A percentile compares a stretch with the other conserved stretches of the same genome.
phyloP scores from a whole-genome alignment of 2,888 invertebrate species.

The Drosophila cognata region DNA sequence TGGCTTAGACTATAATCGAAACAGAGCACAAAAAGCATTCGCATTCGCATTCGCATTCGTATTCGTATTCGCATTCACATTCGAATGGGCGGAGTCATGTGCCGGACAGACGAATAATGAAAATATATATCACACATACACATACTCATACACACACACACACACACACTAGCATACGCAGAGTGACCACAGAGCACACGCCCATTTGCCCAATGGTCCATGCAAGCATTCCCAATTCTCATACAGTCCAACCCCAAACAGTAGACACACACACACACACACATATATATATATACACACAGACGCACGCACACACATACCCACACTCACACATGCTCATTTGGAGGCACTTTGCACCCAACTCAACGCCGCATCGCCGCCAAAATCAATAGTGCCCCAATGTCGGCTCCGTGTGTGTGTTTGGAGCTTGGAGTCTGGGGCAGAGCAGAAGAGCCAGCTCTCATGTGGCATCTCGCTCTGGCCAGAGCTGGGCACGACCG shows the following conservation, averaged over 20 bases:
- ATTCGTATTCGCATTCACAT: neutral
- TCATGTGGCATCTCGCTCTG: conserved; percentile 52
- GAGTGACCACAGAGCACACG: conserved; percentile 62
- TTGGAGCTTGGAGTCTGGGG: conserved; percentile 4
- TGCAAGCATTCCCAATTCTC: conserved; percentile 15
- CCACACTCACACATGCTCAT: conserved; percentile 4
- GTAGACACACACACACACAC: conserved; percentile 19
- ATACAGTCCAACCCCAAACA: conserved; percentile 40
- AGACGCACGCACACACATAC: neutral
- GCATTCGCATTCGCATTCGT: neutral
- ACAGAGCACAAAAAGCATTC: neutral
- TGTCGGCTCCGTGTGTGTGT: conserved; percentile 34
- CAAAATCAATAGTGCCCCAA: conserved; percentile 75
- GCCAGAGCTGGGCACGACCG: conserved; percentile 43
- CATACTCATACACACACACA: conserved; percentile 35
- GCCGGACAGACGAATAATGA: conserved; percentile 26
- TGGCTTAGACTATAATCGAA: neutral
- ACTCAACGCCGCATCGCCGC: conserved; percentile 32
- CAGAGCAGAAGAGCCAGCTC: conserved; percentile 5
- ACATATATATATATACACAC: neutral
- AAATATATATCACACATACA: conserved; percentile 45
- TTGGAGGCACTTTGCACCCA: conserved; percentile 29
- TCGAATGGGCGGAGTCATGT: conserved; percentile 53
- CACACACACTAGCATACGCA: conserved; percentile 19
- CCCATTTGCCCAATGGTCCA: conserved; percentile 57